A percentile compares a stretch with the other conserved stretches of the same genome.
Conservation (phyloP, 2,888 invertebrate genomes). For the Tiphia femorata region DNA sequence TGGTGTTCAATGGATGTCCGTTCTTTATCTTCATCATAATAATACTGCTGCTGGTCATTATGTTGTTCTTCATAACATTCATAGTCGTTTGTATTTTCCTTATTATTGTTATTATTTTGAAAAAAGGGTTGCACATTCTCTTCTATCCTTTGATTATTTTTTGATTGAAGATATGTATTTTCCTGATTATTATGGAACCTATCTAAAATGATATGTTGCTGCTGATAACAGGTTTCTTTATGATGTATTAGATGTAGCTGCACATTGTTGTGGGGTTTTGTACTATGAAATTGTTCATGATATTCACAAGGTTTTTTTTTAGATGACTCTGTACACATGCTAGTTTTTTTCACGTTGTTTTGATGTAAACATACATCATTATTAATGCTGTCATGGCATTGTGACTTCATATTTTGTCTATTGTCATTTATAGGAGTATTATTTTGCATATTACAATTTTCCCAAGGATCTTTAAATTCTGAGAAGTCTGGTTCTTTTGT, state of each 20-base stretch:
- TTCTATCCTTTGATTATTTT: slow-evolving; percentile 21
- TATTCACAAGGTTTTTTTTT: slow-evolving; percentile 12
- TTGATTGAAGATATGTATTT: slow-evolving; percentile 7
- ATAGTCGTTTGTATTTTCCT: no score
- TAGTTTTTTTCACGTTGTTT: slow-evolving; percentile 1
- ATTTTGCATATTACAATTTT: slow-evolving; percentile 72
- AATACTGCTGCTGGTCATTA: neutral
- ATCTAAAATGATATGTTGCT: neutral
- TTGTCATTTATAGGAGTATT: slow-evolving; percentile 17
- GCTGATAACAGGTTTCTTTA: no score
- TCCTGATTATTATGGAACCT: slow-evolving; percentile 2
- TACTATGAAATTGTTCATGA: slow-evolving; percentile 11
- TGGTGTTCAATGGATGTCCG: slow-evolving; percentile 6
- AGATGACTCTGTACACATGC: slow-evolving; percentile 13
- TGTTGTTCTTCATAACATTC: no score
- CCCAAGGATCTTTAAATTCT: slow-evolving; percentile 81
- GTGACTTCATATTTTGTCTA: neutral
- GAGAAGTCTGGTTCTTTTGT: slow-evolving; percentile 54
- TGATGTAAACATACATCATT: neutral
- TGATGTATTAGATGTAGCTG: neutral
- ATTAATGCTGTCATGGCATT: neutral
- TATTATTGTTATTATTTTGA: no score
- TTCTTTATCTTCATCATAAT: neutral
- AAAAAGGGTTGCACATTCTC: no score
- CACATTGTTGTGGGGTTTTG: slow-evolving; percentile 10